Evolutionary conservation across 2,797 vertebrate species (phyloP), one percentile per base, ranked within the genome.

Genomic region (Sus cebifrons): DNA sequence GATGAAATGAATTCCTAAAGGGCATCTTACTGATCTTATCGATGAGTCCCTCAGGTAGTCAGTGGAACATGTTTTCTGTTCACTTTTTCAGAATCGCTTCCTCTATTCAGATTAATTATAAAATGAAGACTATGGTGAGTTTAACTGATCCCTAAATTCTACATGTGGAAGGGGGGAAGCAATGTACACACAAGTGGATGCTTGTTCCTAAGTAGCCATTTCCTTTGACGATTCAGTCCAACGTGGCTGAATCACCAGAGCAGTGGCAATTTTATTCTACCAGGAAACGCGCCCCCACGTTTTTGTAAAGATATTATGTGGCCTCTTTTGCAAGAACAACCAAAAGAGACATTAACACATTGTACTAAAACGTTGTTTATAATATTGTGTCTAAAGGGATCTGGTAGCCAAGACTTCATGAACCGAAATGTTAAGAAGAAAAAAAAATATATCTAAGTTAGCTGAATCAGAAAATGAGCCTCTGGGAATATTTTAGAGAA

Each of bases 101-200:
- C 74, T 40, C 60, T 54, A 74, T 54, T 95, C 74, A 74, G 12
- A 86, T 73, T 52, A 94, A 94, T 93, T 49, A 67, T 25, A 74
- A 82, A 89, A 21, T 13, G 7, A 23, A 93, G 16, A 68, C 10
- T 79, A 4, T 6, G 20, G 0, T 17, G 52, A 44, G 21, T 73
- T 89, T 91, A 54, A 89, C 12, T 70, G 54, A 65, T 64, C 3
- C 14, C 49, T 67, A 27, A 54, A 71, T 60, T 52, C 40, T 64
- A 18, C 20, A 21, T 70, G 23, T 11, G 36, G 77, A 71, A 71
- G 40, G 18, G 20, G 70, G 36, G 27, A 85, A 79, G n/a, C 87
- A 89, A 16, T 32, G 16, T 21, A 91, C 29, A 2, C 11, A 32
- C 10, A 70, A 54, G 17, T 21, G 56, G 40, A 68, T 12, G 4